Evolutionary conservation across 2,113 vertebrate genomes (phyloP).

Genomic region (Argyrosomus japonicus): DNA sequence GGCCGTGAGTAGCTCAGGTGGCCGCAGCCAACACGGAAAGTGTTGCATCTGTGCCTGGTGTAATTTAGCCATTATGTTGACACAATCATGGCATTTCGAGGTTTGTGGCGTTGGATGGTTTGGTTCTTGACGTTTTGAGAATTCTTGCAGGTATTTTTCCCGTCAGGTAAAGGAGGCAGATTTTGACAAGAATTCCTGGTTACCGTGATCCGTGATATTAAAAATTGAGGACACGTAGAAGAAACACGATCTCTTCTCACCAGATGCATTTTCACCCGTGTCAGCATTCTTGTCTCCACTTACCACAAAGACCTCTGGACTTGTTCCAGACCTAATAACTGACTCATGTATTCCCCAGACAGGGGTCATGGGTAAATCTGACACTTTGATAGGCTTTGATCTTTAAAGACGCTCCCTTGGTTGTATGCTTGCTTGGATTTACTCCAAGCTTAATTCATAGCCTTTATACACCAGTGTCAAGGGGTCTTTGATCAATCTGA

Average conservation of each 20-base stretch:
- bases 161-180: too few relatives aligned
- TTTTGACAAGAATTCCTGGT: too few relatives aligned
- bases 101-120: too few relatives aligned
- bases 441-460: conserved; percentile 59
- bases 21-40: too few relatives aligned
- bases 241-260: conserved; percentile 1
- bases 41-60: too few relatives aligned
- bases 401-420: conserved; percentile 62
- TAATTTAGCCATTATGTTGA: neutral
- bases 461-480: conserved; percentile 55
- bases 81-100: neutral
- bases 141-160: neutral
- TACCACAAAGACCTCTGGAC: conserved; percentile 36
- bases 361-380: conserved; percentile 58
- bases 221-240: neutral
- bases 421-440: conserved; percentile 59
- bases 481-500: conserved; percentile 65
- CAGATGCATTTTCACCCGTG: conserved; percentile 42
- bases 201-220: too few relatives aligned
- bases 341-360: conserved; percentile 50
- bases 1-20: too few relatives aligned
- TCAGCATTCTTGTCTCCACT: conserved; percentile 38
- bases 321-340: conserved; percentile 56
- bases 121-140: neutral
- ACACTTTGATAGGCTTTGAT: conserved; percentile 68